Conservation (phyloP, 2,113 vertebrate genomes). For the Natator depressus region DNA sequence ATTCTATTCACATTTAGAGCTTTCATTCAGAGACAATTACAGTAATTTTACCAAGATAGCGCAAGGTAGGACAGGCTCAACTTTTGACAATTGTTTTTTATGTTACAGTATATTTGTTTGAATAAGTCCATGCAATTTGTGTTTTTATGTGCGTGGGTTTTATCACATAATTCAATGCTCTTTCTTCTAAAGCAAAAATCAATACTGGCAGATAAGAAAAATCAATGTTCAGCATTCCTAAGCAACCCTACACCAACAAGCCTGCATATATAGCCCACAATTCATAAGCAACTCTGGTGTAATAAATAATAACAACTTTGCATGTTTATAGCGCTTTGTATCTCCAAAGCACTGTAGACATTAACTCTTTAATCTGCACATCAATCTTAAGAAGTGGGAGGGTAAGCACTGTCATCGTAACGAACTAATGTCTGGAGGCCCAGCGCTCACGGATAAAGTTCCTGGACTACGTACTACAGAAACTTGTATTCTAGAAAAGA, state of each 20-base stretch:
- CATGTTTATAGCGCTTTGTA: not conserved
- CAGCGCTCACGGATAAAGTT: not conserved
- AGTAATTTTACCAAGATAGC: constrained; percentile 9
- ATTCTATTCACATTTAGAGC: not conserved
- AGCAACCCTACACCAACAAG: not conserved
- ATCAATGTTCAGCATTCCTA: constrained; percentile 30
- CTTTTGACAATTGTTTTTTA: constrained; percentile 9
- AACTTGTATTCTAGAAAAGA: not conserved
- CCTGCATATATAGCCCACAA: not conserved
- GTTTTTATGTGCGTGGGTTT: not conserved
- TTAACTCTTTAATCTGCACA: not conserved
- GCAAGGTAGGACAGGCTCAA: constrained; percentile 8
- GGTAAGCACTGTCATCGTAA: not conserved
- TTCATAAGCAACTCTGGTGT: not conserved
- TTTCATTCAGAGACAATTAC: constrained; percentile 11
- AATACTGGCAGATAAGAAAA: constrained; percentile 53
- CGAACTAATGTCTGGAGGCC: not conserved
- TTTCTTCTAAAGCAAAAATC: constrained; percentile 70
- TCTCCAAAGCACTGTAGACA: not conserved
- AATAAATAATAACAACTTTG: not conserved
- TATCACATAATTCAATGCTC: constrained; percentile 69
- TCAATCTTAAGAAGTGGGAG: accelerated
- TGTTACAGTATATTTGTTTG: not conserved
- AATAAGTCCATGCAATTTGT: not conserved
- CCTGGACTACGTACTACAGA: not conserved